Base-by-base conservation (phyloP, 2,888 invertebrate species). In the Leptinotarsa rubiginosa region DNA sequence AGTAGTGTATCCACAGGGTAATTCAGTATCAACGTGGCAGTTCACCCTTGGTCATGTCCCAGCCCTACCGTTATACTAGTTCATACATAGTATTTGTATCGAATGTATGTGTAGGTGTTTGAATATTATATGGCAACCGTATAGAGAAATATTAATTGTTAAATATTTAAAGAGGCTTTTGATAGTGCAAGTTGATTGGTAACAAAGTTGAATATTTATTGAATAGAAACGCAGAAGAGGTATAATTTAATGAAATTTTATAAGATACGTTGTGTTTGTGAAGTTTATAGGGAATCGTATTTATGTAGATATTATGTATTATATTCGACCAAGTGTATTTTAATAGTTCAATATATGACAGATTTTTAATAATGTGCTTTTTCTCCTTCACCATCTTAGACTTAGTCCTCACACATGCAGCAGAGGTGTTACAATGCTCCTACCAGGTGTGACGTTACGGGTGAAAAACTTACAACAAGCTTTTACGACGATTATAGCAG, bases 221-320 rank as follows among this genome's bases (percentile, higher is more conserved):
- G 49, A 50, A 62, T 69, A 73, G 69, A 25, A 47, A 71, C 64
- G 68, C 62, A 66, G 59, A 41, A 66, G 65, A 47, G 25, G 52
- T 67, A 67, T 67, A 62, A 59, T 59, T 73, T 69, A 67, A 70
- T 66, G 67, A 66, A 70, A 64, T 50, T 73, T 71, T 78, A 77
- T 77, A 72, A 75, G 56, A 76, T 73, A 77, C 78, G 81, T 82
- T 83, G 79, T 79, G 81, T 81, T 82, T 81, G 78, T 78, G 80
- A 80, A 79, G 79, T 79, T 81, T 78, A 81, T 82, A 81, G 80
- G 80, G 76, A 78, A 77, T 79, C 78, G 79, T 83, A 84, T 83
- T 81, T 84, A 84, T 79, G 80, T 81, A 82, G 81, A 80, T 78
- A 79, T 78, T 75, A 70, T 77, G 77, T 78, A 78, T 78, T 73